These are phyloP conservation scores for Cetonia aurata DNA, from an alignment of 2,888 invertebrate genomes.

Conservation along the genomic window DNA sequence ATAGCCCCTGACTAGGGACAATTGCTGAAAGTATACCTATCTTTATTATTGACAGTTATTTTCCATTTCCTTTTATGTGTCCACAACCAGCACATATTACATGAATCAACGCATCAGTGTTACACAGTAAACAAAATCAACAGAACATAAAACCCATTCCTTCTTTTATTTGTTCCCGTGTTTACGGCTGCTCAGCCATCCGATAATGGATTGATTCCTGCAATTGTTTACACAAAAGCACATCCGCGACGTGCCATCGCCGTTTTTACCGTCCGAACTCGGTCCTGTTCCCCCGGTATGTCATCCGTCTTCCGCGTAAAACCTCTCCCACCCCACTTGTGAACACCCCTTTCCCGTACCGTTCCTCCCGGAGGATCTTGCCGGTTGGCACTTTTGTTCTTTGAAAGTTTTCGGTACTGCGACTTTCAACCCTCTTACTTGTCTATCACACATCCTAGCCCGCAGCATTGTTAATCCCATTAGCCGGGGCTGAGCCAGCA, in stretches of 20 bases:
- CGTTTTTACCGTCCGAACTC: conserved; percentile 31
- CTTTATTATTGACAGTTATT: too few species aligned
- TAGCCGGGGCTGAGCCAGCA: conserved; percentile 59
- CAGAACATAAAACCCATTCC: conserved; percentile 27
- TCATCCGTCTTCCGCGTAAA: conserved; percentile 17
- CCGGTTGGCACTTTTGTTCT: conserved; percentile 43
- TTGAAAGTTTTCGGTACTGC: conserved; percentile 44
- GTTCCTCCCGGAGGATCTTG: conserved; percentile 19
- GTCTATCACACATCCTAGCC: conserved; percentile 63
- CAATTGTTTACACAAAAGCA: conserved; percentile 39
- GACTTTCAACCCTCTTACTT: conserved; percentile 48
- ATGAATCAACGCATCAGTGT: conserved; percentile 26
- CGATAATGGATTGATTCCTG: conserved; percentile 40
- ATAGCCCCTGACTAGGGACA: too few species aligned
- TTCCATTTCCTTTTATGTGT: too few species aligned
- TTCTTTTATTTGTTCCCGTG: conserved; percentile 28
- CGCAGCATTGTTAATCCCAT: conserved; percentile 64
- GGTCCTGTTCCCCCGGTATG: not conserved
- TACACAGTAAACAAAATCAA: conserved; percentile 23
- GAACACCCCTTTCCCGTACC: conserved; percentile 1
- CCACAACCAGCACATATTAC: conserved; percentile 11
- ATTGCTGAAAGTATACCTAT: too few species aligned
- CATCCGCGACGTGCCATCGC: conserved; percentile 32
- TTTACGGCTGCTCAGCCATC: conserved; percentile 38
- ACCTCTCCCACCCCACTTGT: not conserved